Percentiles rank a stretch among this genome's conserved stretches.
These are phyloP conservation scores for Hippocampus barbouri DNA, from an alignment of 2,113 vertebrate species.

Conservation along the genomic window DNA sequence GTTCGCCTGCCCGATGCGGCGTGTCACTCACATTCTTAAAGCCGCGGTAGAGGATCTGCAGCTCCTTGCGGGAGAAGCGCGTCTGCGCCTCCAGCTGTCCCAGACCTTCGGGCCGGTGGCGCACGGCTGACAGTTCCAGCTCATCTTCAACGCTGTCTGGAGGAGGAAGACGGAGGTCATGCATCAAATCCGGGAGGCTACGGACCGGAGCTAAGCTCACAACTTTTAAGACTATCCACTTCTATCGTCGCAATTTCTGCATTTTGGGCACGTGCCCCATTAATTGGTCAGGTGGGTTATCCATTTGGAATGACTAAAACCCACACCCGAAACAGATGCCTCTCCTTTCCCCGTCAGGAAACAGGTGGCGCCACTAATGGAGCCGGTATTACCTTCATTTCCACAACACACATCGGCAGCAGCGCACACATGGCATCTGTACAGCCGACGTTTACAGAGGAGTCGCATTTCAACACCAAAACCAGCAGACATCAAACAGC, in stretches of 20 bases:
- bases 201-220: neutral
- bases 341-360: too few species aligned
- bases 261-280: too few species aligned
- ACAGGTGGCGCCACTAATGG: too few species aligned
- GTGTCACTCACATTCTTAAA: constrained; percentile 92
- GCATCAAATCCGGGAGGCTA: neutral
- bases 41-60: constrained; percentile 96
- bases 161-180: constrained; percentile 14
- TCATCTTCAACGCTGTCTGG: constrained; percentile 98
- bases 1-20: too few species aligned
- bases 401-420: neutral
- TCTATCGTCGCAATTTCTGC: too few species aligned
- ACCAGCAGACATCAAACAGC: too few species aligned
- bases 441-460: too few species aligned
- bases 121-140: constrained; percentile 90
- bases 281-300: too few species aligned
- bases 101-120: constrained; percentile 93
- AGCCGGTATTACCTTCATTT: neutral
- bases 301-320: too few species aligned
- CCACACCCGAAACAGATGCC: too few species aligned
- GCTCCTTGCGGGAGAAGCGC: constrained; percentile 95
- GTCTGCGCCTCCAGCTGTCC: constrained; percentile 94
- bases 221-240: neutral
- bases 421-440: too few species aligned
- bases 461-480: too few species aligned